Evolutionary conservation across 1,140 invertebrate species (phyloP).

Genomic region (Glossosoma conforme): DNA sequence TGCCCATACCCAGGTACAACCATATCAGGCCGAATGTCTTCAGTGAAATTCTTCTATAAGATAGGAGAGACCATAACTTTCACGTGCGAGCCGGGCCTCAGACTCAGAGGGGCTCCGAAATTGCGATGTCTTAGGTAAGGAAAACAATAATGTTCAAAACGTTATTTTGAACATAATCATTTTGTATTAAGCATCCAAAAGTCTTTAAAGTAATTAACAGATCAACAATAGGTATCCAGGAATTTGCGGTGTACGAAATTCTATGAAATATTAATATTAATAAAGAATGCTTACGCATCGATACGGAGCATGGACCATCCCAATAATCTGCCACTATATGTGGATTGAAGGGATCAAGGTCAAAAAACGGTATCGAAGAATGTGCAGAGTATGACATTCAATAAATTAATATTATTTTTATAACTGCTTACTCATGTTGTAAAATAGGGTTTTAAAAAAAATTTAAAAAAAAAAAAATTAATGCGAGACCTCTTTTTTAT

Average conservation of each 20-base stretch:
- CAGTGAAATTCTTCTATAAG: constrained; percentile 81
- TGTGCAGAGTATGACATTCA: too few relatives aligned
- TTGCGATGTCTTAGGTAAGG: constrained; percentile 63
- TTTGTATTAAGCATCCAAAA: neutral
- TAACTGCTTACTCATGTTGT: too few relatives aligned
- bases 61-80: constrained; percentile 82
- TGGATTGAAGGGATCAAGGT: too few relatives aligned
- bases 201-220: neutral
- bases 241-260: neutral
- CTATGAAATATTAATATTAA: neutral
- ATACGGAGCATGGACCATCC: neutral
- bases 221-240: neutral
- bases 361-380: too few relatives aligned
- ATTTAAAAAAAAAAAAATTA: too few relatives aligned
- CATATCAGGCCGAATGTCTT: constrained; percentile 77
- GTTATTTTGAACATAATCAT: neutral
- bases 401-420: too few relatives aligned
- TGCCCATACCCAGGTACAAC: constrained; percentile 82
- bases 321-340: too few relatives aligned
- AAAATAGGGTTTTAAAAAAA: too few relatives aligned
- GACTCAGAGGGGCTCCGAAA: constrained; percentile 67
- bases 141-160: neutral
- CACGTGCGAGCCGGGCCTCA: constrained; percentile 72
- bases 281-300: neutral
- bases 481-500: too few relatives aligned